phyloP scores from a whole-genome alignment of 2,888 invertebrate species.

The Agrilus biguttatus region DNA sequence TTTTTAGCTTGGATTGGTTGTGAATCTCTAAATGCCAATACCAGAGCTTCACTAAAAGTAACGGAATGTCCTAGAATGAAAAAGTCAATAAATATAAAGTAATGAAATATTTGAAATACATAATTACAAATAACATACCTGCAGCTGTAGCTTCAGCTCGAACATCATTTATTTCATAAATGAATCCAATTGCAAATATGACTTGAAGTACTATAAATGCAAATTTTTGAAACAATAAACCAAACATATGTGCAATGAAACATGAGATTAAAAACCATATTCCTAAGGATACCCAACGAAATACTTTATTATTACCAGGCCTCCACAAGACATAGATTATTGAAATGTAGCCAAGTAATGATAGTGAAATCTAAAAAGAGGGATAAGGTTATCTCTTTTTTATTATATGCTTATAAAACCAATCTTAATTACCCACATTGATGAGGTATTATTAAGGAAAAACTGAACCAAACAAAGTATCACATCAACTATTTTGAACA shows the following conservation, averaged over 20 bases:
- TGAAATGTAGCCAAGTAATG: conserved; percentile 54
- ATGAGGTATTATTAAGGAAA: conserved; percentile 24
- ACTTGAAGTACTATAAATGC: conserved; percentile 54
- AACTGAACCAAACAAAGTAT: conserved; percentile 20
- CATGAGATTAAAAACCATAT: conserved; percentile 66
- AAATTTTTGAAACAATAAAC: conserved; percentile 55
- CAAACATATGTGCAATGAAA: conserved; percentile 60
- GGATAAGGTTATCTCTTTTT: neutral
- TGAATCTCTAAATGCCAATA: no score
- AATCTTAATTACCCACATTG: conserved; percentile 23
- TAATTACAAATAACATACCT: conserved; percentile 22
- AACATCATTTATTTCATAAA: conserved; percentile 43
- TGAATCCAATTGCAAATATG: conserved; percentile 51
- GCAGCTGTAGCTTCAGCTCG: conserved; percentile 35
- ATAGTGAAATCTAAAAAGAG: conserved; percentile 46
- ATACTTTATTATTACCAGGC: conserved; percentile 47
- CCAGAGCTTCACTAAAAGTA: no score
- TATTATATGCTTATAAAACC: neutral
- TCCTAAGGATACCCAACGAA: conserved; percentile 53
- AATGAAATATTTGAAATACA: no score
- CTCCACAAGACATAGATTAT: conserved; percentile 64
- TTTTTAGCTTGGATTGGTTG: no score
- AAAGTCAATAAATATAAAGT: no score
- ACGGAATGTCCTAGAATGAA: no score
- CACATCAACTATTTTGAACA: conserved; percentile 34